Evolutionary conservation across 2,797 vertebrate species (phyloP), one percentile per base, ranked within the genome.

Genomic region (Etheostoma perlongum): DNA sequence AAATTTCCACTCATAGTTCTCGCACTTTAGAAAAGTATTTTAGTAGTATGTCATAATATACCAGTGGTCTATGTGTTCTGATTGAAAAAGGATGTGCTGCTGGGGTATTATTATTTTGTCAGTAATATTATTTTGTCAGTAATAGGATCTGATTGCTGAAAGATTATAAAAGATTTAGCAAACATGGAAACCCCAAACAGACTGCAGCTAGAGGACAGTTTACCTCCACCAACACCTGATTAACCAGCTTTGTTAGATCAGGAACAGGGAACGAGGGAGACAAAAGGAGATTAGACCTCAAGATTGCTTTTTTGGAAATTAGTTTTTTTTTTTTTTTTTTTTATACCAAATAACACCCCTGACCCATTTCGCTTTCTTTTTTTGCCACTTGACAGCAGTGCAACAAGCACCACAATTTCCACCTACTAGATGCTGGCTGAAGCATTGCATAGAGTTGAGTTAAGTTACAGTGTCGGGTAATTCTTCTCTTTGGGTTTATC

Each of bases 1-100:
- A 74, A 66, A 47, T 79, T 76, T 66, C 14, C 62, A 59, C 59
- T 67, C 16, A 18, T 18, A 36, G 21, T 72, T 77, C 51, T 57
- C 46, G 33, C 27, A 25, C 10, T 11, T 27, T 27, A 27, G 27
- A 3, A 27, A 27, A 30, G 3, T 5, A 5, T 5, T 59, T 53
- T 59, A 13, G 8, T 6, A 18, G 40, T 23, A n/a, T 71, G 13
- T 40, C 40, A 25, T 8, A 42, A 61, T 70, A 46, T 60, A 46
- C 25, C 15, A 40, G 8, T 58, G 16, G 18, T 40, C 1, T 58
- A 42, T 48, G 30, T n/a, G n/a, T 75, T 27, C 47, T 18, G 33
- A 36, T 42, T 33, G 59, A 21, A 44, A 23, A 5, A 16, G 19
- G 60, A 65, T 59, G 44, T 10, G 14, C 61, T 47, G 10, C 36